Conservation (phyloP, 92 coral and sea anemone genomes). For the Plumapathes pennacea region DNA sequence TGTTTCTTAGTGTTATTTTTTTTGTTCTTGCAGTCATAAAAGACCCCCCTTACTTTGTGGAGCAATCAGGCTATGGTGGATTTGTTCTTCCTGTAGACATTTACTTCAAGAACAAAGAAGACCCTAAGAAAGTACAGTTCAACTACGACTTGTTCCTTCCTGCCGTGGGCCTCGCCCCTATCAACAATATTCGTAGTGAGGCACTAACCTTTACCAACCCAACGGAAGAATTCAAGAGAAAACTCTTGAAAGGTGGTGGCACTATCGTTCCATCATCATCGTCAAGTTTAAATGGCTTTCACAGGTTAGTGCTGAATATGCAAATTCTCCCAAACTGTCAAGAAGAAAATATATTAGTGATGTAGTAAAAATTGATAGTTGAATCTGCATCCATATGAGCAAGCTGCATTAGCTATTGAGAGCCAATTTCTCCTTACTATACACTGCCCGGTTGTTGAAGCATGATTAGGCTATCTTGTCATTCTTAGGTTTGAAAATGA, state of each 20-base stretch:
- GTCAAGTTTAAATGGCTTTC: slow-evolving; percentile 25
- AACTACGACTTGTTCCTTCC: slow-evolving; percentile 88
- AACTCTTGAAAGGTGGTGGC: slow-evolving; percentile 88
- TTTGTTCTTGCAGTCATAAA: slow-evolving; percentile 55
- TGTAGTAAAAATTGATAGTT: too few relatives aligned
- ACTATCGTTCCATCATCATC: slow-evolving; percentile 38
- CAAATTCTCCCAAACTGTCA: too few relatives aligned
- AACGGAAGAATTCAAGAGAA: slow-evolving; percentile 90
- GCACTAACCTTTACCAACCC: slow-evolving; percentile 92
- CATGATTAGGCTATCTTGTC: too few relatives aligned
- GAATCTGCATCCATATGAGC: too few relatives aligned
- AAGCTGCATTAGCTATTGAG: too few relatives aligned
- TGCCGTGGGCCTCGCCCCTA: slow-evolving; percentile 70
- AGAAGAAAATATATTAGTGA: too few relatives aligned
- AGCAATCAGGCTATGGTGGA: slow-evolving; percentile 89
- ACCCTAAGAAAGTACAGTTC: slow-evolving; percentile 79
- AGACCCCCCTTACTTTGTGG: slow-evolving; percentile 83
- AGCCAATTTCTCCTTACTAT: too few relatives aligned
- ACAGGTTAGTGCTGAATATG: too few relatives aligned
- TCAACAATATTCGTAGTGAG: slow-evolving; percentile 87
- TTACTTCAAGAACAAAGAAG: slow-evolving; percentile 92
- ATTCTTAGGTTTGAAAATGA: too few relatives aligned
- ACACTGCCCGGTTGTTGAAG: too few relatives aligned
- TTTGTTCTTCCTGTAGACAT: slow-evolving; percentile 86
- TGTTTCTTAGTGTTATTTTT: too few relatives aligned